phyloP scores from a whole-genome alignment of 2,888 invertebrate genomes.

The Eumerus sabulonum region DNA sequence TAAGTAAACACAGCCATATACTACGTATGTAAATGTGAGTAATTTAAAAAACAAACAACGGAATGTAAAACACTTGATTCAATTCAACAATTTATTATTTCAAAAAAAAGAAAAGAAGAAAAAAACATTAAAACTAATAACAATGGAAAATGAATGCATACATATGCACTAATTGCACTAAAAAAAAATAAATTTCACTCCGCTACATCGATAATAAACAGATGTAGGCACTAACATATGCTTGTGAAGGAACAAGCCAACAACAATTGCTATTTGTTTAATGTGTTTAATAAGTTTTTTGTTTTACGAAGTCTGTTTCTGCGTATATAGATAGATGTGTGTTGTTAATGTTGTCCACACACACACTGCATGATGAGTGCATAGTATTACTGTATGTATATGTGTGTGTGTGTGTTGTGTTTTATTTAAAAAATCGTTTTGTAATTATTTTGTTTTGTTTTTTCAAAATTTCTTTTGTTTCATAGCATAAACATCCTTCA shows the following conservation, averaged over 20 bases:
- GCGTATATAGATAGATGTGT: background rate
- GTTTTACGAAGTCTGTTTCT: conserved; percentile 21
- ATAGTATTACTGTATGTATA: conserved; percentile 11
- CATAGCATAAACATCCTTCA: conserved; percentile 33
- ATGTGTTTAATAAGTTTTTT: conserved; percentile 31
- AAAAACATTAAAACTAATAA: conserved; percentile 54
- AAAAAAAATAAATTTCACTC: conserved; percentile 35
- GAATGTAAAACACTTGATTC: conserved; percentile 15
- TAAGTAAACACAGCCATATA: too few relatives aligned
- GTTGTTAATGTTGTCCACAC: too few relatives aligned
- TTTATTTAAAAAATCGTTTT: too few relatives aligned
- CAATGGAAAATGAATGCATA: conserved; percentile 59
- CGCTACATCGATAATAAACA: conserved; percentile 38
- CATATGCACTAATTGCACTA: conserved; percentile 58
- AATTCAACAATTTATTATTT: conserved; percentile 68
- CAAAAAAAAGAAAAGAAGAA: conserved; percentile 41
- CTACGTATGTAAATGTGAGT: too few relatives aligned
- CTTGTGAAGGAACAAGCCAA: conserved; percentile 31
- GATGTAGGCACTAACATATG: conserved; percentile 9
- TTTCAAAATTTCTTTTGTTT: too few relatives aligned
- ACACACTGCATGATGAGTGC: too few relatives aligned
- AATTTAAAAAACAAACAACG: background rate
- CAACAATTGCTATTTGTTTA: conserved; percentile 45
- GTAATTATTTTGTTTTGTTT: too few relatives aligned
- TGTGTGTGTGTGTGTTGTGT: conserved; percentile 1